Conservation (phyloP, 1,140 invertebrate species). For the Megalonaias nervosa region DNA sequence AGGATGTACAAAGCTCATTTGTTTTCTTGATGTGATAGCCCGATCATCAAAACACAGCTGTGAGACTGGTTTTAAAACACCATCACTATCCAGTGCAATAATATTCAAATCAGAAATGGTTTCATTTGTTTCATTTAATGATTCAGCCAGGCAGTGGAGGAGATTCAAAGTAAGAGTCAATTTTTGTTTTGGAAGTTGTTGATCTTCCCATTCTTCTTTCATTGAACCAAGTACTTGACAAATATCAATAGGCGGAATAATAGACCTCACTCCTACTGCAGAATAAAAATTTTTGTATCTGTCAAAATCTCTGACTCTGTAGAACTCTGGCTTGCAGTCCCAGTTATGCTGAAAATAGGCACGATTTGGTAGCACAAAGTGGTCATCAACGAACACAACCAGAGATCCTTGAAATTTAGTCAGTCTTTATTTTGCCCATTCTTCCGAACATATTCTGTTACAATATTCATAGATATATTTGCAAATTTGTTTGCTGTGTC, state of each 20-base stretch:
- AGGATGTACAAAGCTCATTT: conserved; percentile 18
- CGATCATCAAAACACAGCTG: conserved; percentile 18
- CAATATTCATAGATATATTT: too few relatives aligned
- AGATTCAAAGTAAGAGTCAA: background rate
- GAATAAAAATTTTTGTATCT: background rate
- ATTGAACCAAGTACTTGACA: too few relatives aligned
- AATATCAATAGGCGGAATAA: too few relatives aligned
- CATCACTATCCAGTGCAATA: conserved; percentile 2
- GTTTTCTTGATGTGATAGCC: background rate
- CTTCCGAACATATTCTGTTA: too few relatives aligned
- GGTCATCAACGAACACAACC: conserved; percentile 17
- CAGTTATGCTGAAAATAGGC: conserved; percentile 24
- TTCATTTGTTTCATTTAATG: background rate
- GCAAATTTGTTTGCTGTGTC: too few relatives aligned
- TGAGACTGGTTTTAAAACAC: background rate
- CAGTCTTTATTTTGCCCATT: background rate
- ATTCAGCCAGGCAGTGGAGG: background rate
- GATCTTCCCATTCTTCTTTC: background rate
- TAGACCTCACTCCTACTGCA: too few relatives aligned
- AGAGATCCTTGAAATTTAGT: background rate
- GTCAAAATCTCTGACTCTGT: conserved; percentile 7
- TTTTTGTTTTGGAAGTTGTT: background rate
- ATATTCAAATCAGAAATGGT: background rate
- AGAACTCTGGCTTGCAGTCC: conserved; percentile 37
- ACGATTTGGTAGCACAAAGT: conserved; percentile 18